phyloP scores from a whole-genome alignment of 2,888 invertebrate species.

The Buathra laborator region DNA sequence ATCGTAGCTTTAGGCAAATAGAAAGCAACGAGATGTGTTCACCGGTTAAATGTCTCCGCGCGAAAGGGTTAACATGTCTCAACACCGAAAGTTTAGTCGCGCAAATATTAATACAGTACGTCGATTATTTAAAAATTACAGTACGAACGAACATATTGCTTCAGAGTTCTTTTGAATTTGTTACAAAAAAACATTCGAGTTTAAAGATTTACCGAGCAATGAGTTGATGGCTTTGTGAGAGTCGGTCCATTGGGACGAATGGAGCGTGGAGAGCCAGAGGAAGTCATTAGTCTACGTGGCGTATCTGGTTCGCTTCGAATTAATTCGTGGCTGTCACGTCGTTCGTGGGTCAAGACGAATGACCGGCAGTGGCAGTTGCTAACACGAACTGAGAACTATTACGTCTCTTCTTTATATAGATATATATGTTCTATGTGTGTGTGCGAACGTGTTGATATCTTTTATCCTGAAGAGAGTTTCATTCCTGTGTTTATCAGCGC shows the following conservation, averaged over 20 bases:
- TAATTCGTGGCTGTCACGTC: conserved; percentile 77
- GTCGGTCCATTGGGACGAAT: conserved; percentile 56
- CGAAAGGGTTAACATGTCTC: conserved; percentile 1
- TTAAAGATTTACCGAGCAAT: conserved; percentile 17
- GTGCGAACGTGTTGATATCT: conserved; percentile 2
- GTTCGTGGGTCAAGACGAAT: conserved; percentile 75
- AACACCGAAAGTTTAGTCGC: not conserved
- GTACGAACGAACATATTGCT: not conserved
- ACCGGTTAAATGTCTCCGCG: not conserved
- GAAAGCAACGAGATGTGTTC: not conserved
- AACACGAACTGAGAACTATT: conserved; percentile 58
- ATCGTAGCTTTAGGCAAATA: not conserved
- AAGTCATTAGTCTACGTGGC: conserved; percentile 56
- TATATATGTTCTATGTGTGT: not conserved
- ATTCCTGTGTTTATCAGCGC: conserved; percentile 60
- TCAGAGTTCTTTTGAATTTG: not conserved
- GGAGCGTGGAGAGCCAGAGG: conserved; percentile 39
- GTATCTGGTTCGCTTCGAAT: conserved; percentile 69
- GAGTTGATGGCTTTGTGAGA: conserved; percentile 20
- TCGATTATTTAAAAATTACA: not conserved
- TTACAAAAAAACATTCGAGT: not conserved
- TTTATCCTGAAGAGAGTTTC: conserved; percentile 28
- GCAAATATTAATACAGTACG: not conserved
- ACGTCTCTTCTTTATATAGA: conserved; percentile 48
- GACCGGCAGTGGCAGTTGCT: conserved; percentile 53